Base-by-base conservation (phyloP, 2,888 invertebrate genomes). In the Schizotus pectinicornis region DNA sequence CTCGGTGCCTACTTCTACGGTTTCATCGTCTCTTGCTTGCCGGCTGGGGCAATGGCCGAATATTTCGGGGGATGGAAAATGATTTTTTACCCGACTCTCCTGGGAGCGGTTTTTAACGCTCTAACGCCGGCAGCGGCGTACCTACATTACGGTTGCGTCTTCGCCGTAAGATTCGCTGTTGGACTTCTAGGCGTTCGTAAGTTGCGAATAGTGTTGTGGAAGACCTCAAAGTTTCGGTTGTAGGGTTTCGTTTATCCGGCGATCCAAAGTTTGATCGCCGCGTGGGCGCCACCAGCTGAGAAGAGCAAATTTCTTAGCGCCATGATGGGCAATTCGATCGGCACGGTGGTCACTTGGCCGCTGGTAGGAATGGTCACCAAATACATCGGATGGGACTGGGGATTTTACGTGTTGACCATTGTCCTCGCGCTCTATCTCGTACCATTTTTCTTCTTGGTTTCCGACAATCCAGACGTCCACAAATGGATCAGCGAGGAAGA, bases 221-320 rank as follows among this genome's bases (percentile, higher is more conserved):
- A 22, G 2, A 22, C 22, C 5, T 22, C 22, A 22, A 22, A 22
- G 5, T 22, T 22, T 22, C 22, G 5, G 5, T 66, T 64, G 34
- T 71, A 86, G 81, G 88, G 88, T 7, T 81, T 86, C 13, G 77
- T 84, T 14, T 88, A 88, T 74, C 88, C 88, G 1, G 81, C 86
- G 3, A 80, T 86, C 7, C 88, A 88, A 64, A 84, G 83, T 2
- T 72, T 90, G 56, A 85, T 90, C 3, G 88, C 90, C 0, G 83
- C 85, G 68, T 90, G 90, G 90, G 83, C 88, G 0, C 90, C 90
- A 0, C 89, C 90, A 1, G 82, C 84, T n/a, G 90, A 90, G 73
- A 89, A 87, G 73, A 86, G 89, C 6, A 87, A 89, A 71, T 90
- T 90, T 70, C 81, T 90, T 0, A 86, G 88, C 67, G 85, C 89